phyloP scores from a whole-genome alignment of 2,113 vertebrate species.

The Etheostoma spectabile region DNA sequence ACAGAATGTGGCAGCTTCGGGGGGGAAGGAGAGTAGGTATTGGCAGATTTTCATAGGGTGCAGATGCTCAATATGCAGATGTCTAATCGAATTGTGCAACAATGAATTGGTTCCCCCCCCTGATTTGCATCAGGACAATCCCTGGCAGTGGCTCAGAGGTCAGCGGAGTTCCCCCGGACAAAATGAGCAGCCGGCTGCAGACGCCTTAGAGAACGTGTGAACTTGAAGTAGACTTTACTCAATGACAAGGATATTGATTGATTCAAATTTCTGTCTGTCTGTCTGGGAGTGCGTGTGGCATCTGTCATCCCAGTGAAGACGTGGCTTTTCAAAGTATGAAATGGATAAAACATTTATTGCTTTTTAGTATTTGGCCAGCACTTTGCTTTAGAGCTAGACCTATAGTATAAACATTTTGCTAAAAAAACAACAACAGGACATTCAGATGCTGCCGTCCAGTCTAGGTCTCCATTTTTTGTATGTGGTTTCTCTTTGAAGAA shows the following conservation, averaged over 20 bases:
- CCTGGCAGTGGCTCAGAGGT: constrained; percentile 76
- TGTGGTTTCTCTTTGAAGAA: background rate
- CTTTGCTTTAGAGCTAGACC: background rate
- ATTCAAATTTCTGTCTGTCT: constrained; percentile 75
- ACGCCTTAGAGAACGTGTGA: constrained; percentile 81
- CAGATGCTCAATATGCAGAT: constrained; percentile 88
- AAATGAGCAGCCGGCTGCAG: constrained; percentile 82
- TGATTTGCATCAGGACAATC: constrained; percentile 85
- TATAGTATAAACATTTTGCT: background rate
- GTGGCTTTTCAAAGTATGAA: constrained; percentile 34
- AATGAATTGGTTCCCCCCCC: constrained; percentile 78
- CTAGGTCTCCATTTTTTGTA: background rate
- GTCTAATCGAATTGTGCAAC: constrained; percentile 84
- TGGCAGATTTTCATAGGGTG: constrained; percentile 81
- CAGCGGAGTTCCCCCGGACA: constrained; percentile 75
- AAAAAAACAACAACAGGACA: background rate
- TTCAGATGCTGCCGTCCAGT: background rate
- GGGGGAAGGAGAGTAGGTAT: constrained; percentile 63
- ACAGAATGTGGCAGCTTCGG: no score
- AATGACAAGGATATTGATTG: constrained; percentile 79
- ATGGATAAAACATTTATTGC: constrained; percentile 18
- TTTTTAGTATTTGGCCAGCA: background rate
- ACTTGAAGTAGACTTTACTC: constrained; percentile 82
- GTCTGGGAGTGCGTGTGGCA: constrained; percentile 72
- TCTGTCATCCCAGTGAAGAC: constrained; percentile 63